These are phyloP conservation scores for Netelia inedita DNA, from an alignment of 2,888 invertebrate species.

Conservation along the genomic window DNA sequence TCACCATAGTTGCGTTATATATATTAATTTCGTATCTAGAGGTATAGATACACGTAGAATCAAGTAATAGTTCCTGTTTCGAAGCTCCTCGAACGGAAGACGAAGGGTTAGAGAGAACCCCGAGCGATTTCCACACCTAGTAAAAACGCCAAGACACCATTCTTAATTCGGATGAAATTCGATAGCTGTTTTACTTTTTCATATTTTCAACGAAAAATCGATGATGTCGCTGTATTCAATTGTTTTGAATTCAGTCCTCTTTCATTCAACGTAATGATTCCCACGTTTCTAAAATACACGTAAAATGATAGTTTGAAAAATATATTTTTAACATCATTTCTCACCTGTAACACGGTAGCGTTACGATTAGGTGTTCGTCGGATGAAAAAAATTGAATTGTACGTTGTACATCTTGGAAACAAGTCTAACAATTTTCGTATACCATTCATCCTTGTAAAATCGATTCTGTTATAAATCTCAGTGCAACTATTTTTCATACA, in stretches of 20 bases:
- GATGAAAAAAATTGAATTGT: not conserved
- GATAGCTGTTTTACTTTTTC: constrained; percentile 48
- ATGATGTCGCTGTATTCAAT: constrained; percentile 10
- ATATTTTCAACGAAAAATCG: constrained; percentile 26
- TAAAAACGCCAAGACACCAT: constrained; percentile 38
- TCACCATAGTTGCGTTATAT: constrained; percentile 43
- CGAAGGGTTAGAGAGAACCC: constrained; percentile 41
- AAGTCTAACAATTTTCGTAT: not conserved
- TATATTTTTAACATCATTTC: not conserved
- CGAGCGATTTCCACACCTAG: constrained; percentile 34
- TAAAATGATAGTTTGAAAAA: not conserved
- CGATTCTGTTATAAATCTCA: constrained; percentile 41
- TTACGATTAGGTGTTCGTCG: not conserved
- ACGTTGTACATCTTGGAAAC: not conserved
- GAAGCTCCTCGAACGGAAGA: constrained; percentile 31
- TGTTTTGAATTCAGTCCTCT: no score
- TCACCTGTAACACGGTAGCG: not conserved
- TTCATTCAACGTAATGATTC: constrained; percentile 10
- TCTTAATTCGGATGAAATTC: constrained; percentile 71
- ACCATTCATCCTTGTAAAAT: constrained; percentile 26
- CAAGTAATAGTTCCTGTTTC: constrained; percentile 1
- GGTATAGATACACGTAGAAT: not conserved
- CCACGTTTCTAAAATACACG: not conserved
- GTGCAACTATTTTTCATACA: not conserved
- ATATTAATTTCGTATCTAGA: not conserved